Evolutionary conservation across 2,888 invertebrate species (phyloP).

Genomic region (Thera britannica): DNA sequence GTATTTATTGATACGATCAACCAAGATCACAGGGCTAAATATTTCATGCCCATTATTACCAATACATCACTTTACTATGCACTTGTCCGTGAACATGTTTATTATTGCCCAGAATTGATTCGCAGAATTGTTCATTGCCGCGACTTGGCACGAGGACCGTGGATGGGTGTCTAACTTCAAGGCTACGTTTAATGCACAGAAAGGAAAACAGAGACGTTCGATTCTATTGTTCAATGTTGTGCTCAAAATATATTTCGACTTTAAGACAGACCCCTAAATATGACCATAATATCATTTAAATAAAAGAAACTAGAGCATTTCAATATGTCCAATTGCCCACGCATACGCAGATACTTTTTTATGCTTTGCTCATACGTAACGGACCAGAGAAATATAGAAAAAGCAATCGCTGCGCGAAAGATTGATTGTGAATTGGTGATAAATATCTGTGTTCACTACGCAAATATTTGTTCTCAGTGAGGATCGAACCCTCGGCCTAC

Average conservation of each 20-base stretch:
- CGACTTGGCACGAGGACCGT: slow-evolving; percentile 47
- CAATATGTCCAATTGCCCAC: no score
- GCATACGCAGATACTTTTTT: no score
- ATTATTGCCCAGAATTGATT: slow-evolving; percentile 35
- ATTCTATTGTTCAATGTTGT: background rate
- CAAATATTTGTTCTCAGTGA: no score
- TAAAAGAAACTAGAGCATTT: no score
- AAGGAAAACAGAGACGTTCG: slow-evolving; percentile 23
- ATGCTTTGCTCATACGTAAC: no score
- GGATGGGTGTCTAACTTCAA: slow-evolving; percentile 50
- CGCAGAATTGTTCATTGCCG: slow-evolving; percentile 46
- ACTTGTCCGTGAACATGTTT: slow-evolving; percentile 17
- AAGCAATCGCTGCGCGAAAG: background rate
- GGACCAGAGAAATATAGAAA: background rate
- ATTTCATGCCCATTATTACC: no score
- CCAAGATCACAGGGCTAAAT: no score
- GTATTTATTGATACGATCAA: no score
- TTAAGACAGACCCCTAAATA: background rate
- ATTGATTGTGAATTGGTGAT: background rate
- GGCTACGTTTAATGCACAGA: slow-evolving; percentile 42
- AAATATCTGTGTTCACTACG: no score
- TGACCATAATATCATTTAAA: no score
- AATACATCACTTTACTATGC: background rate
- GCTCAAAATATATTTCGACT: background rate
- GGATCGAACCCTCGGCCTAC: no score